A percentile compares a stretch with the other conserved stretches of the same genome.
Conservation (phyloP, 1,140 invertebrate species). For the Bombus vancouverensis region DNA sequence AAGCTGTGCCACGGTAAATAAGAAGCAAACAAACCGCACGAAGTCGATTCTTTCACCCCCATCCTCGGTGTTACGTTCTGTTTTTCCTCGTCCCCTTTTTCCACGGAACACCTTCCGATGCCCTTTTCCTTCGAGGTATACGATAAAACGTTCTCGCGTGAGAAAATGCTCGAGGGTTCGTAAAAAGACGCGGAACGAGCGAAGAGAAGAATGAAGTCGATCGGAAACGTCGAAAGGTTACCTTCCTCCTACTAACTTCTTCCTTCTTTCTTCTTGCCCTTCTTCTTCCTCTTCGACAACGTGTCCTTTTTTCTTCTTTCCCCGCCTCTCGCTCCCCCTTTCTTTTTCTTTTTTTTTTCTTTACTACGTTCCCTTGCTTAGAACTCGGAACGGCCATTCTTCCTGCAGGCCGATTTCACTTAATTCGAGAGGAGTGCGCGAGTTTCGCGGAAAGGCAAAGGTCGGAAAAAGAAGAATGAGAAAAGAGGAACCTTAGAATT, state of each 20-base stretch:
- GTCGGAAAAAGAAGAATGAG: neutral
- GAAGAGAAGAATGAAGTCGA: constrained; percentile 70
- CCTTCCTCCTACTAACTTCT: constrained; percentile 46
- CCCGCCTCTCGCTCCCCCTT: neutral
- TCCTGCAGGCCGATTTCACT: constrained; percentile 73
- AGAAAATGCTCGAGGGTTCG: constrained; percentile 61
- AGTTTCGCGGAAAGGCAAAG: constrained; percentile 58
- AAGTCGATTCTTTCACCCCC: constrained; percentile 28
- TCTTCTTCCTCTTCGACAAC: neutral
- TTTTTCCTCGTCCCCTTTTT: neutral
- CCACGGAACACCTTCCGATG: constrained; percentile 4
- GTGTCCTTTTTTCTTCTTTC: neutral
- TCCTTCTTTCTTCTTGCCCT: too few species aligned
- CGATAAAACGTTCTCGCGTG: constrained; percentile 67
- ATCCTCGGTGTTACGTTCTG: neutral
- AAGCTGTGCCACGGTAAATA: constrained; percentile 33
- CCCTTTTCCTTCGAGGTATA: constrained; percentile 24
- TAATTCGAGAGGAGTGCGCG: constrained; percentile 65
- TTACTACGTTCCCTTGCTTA: neutral
- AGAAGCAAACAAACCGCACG: constrained; percentile 42
- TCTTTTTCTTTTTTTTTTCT: neutral
- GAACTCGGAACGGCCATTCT: constrained; percentile 52
- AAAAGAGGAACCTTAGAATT: constrained; percentile 9
- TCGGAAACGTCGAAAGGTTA: constrained; percentile 74
- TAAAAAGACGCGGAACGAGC: constrained; percentile 38